These are phyloP conservation scores for Rhinopomastus cyanomelas DNA, from an alignment of 2,113 vertebrate species.

Conservation along the genomic window DNA sequence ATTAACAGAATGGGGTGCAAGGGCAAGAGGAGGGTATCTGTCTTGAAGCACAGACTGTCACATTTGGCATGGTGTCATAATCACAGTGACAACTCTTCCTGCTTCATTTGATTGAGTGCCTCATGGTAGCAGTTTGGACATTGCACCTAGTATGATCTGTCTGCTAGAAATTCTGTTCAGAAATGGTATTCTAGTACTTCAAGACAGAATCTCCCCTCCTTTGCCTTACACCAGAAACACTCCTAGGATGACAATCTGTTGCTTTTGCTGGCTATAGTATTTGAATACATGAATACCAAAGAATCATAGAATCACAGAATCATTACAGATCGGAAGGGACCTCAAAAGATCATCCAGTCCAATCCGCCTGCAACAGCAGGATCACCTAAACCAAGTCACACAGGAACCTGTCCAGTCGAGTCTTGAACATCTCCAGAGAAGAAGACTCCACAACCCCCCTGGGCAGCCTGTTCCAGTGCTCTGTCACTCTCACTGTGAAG, in stretches of 20 bases:
- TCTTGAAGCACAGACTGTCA: neutral
- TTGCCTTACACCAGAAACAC: neutral
- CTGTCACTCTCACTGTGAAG: too few species aligned
- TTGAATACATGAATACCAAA: neutral
- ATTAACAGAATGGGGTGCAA: neutral
- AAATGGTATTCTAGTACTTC: neutral
- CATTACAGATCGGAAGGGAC: too few species aligned
- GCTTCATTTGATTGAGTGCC: neutral
- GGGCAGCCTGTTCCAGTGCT: too few species aligned
- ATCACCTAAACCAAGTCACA: too few species aligned
- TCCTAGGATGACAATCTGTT: neutral
- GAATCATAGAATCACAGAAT: neutral
- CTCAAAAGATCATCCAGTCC: too few species aligned
- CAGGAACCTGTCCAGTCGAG: too few species aligned
- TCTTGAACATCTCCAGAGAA: too few species aligned
- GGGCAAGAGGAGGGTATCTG: neutral
- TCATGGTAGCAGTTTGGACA: neutral
- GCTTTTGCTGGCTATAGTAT: neutral
- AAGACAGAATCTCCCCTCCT: neutral
- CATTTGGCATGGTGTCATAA: too few species aligned
- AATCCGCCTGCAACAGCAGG: too few species aligned
- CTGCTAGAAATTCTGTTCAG: neutral
- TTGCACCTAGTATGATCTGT: neutral
- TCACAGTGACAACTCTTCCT: neutral
- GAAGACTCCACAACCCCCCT: too few species aligned